A percentile compares a stretch with the other conserved stretches of the same genome.
These are phyloP conservation scores for Uloborus plumipes DNA, from an alignment of 2,888 invertebrate genomes.

Conservation along the genomic window DNA sequence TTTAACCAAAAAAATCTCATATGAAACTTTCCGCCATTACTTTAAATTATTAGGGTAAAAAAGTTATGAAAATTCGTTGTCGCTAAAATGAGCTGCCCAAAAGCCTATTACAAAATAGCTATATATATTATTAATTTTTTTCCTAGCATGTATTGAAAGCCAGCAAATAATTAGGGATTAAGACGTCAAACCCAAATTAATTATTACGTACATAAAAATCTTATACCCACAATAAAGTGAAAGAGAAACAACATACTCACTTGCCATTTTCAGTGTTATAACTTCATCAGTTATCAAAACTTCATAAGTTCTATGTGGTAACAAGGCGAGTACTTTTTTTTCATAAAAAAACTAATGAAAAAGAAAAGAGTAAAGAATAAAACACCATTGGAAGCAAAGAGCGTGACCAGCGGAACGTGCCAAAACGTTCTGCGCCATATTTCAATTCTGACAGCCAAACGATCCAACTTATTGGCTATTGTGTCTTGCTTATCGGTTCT, in stretches of 20 bases:
- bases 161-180: slow-evolving; percentile 26
- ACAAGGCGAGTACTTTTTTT: slow-evolving; percentile 40
- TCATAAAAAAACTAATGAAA: slow-evolving; percentile 9
- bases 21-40: neutral
- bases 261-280: slow-evolving; percentile 34
- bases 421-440: slow-evolving; percentile 60
- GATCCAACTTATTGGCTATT: slow-evolving; percentile 62
- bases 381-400: slow-evolving; percentile 48
- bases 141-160: slow-evolving; percentile 4
- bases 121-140: neutral
- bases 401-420: slow-evolving; percentile 60
- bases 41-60: neutral
- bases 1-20: neutral
- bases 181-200: too few species aligned
- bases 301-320: slow-evolving; percentile 57
- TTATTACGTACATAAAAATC: slow-evolving; percentile 22
- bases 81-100: neutral
- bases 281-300: slow-evolving; percentile 62
- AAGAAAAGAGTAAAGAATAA: slow-evolving; percentile 19
- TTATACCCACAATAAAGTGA: slow-evolving; percentile 16
- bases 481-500: slow-evolving; percentile 56
- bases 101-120: neutral
- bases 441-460: slow-evolving; percentile 61
- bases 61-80: neutral
- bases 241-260: slow-evolving; percentile 6